Percentiles rank a stretch among this genome's conserved stretches.
These are phyloP conservation scores for Germaria angustata DNA, from an alignment of 2,888 invertebrate species.

Conservation along the genomic window DNA sequence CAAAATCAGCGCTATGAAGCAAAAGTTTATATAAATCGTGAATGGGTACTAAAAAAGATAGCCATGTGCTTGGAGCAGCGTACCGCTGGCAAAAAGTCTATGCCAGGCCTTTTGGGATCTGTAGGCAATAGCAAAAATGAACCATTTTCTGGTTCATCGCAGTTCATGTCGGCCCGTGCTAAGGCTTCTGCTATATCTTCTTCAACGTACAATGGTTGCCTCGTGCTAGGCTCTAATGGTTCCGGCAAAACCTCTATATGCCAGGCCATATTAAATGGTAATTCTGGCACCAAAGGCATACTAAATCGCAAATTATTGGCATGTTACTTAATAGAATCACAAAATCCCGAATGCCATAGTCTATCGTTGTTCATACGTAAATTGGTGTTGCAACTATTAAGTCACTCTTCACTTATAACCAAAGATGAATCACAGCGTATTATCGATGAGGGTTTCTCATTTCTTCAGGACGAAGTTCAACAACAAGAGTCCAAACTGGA, in stretches of 20 bases:
- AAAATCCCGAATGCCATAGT: constrained; percentile 91
- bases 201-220: constrained; percentile 86
- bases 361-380: constrained; percentile 92
- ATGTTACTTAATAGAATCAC: constrained; percentile 92
- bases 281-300: constrained; percentile 79
- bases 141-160: constrained; percentile 68
- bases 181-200: constrained; percentile 76
- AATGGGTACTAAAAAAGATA: constrained; percentile 97
- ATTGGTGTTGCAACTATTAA: constrained; percentile 90
- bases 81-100: constrained; percentile 86
- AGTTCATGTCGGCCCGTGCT: constrained; percentile 75
- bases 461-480: constrained; percentile 76
- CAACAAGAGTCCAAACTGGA: constrained; percentile 77
- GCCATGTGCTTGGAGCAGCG: constrained; percentile 94
- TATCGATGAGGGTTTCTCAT: constrained; percentile 77
- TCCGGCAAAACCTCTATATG: constrained; percentile 96
- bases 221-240: constrained; percentile 94
- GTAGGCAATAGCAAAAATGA: constrained; percentile 61
- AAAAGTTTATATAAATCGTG: constrained; percentile 83
- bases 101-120: constrained; percentile 71
- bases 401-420: constrained; percentile 82
- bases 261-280: constrained; percentile 83
- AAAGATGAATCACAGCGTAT: constrained; percentile 76
- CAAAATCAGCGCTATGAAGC: constrained; percentile 47
- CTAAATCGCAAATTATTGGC: constrained; percentile 89